Evolutionary conservation across 2,113 vertebrate genomes (phyloP).

Genomic region (Perca fluviatilis): DNA sequence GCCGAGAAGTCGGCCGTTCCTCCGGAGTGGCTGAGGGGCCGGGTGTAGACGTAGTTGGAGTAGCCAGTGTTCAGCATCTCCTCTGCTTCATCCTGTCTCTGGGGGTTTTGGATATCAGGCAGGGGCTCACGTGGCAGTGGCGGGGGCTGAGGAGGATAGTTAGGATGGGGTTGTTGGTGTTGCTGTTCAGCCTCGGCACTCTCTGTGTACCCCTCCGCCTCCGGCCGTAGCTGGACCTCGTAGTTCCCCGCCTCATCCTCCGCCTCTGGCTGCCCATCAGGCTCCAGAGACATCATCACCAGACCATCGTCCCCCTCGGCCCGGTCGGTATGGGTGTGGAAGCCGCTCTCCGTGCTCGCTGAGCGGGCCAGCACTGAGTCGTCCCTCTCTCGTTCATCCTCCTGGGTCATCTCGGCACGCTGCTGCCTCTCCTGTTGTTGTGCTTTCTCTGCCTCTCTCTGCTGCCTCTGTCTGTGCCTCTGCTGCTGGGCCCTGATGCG

Average conservation of each 20-base stretch:
- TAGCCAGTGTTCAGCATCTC: constrained; percentile 90
- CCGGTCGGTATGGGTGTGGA: constrained; percentile 95
- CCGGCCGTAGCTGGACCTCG: constrained; percentile 73
- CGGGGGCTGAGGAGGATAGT: constrained; percentile 82
- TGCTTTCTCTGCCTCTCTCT: constrained; percentile 74
- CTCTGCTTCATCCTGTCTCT: constrained; percentile 85
- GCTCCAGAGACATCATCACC: constrained; percentile 68
- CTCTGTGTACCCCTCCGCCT: constrained; percentile 94
- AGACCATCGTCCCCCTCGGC: constrained; percentile 92
- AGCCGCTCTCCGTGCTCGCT: constrained; percentile 95
- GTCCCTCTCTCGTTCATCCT: constrained; percentile 87
- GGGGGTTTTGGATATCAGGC: constrained; percentile 85
- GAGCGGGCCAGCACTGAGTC: constrained; percentile 88
- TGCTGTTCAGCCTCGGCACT: constrained; percentile 92
- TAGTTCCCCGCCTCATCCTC: constrained; percentile 74
- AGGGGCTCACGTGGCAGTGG: constrained; percentile 73
- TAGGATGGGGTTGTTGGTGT: constrained; percentile 72
- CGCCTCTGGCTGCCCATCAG: constrained; percentile 78
- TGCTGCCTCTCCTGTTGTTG: constrained; percentile 58
- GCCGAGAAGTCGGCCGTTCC: constrained; percentile 54
- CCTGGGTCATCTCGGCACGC: constrained; percentile 48
- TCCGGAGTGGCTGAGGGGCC: constrained; percentile 81
- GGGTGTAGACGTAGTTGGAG: constrained; percentile 91
- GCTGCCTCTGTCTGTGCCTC: constrained; percentile 78
- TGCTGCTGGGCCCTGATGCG: constrained; percentile 80